A percentile compares a stretch with the other conserved stretches of the same genome.
phyloP scores from a whole-genome alignment of 1,140 invertebrate species.

The Drosophila virilis region DNA sequence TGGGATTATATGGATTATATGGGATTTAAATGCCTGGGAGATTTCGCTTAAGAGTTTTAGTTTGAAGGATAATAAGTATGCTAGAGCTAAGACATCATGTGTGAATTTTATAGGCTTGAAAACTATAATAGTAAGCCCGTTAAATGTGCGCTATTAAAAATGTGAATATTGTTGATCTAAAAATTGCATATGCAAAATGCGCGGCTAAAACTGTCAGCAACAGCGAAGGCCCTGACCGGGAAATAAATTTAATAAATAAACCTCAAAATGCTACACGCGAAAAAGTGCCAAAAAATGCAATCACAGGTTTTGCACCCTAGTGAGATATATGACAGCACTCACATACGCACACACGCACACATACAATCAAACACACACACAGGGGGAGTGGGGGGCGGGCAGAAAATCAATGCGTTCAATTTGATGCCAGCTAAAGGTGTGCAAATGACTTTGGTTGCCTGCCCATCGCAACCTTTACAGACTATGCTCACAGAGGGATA shows the following conservation, averaged over 20 bases:
- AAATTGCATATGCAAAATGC: not conserved
- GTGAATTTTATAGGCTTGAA: no score
- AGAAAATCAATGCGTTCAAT: slow-evolving; percentile 66
- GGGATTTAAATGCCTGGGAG: no score
- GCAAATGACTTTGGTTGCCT: slow-evolving; percentile 28
- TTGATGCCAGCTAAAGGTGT: slow-evolving; percentile 45
- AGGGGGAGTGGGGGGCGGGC: slow-evolving; percentile 27
- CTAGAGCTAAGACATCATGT: no score
- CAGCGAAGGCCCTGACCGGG: slow-evolving; percentile 11
- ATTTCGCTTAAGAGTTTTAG: no score
- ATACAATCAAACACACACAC: not conserved
- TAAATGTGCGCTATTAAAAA: no score
- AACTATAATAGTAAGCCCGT: no score
- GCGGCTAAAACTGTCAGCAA: slow-evolving; percentile 56
- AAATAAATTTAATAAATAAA: slow-evolving; percentile 15
- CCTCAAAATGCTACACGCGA: slow-evolving; percentile 39
- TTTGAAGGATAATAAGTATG: no score
- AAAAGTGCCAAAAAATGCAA: slow-evolving; percentile 68
- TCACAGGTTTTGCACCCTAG: slow-evolving; percentile 57
- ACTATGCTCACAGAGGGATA: not conserved
- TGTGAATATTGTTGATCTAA: no score
- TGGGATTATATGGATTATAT: no score
- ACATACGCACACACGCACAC: slow-evolving; percentile 23
- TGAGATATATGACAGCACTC: slow-evolving; percentile 66
- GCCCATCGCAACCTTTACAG: not conserved